Conservation (phyloP, 2,888 invertebrate genomes). For the Tipula unca region DNA sequence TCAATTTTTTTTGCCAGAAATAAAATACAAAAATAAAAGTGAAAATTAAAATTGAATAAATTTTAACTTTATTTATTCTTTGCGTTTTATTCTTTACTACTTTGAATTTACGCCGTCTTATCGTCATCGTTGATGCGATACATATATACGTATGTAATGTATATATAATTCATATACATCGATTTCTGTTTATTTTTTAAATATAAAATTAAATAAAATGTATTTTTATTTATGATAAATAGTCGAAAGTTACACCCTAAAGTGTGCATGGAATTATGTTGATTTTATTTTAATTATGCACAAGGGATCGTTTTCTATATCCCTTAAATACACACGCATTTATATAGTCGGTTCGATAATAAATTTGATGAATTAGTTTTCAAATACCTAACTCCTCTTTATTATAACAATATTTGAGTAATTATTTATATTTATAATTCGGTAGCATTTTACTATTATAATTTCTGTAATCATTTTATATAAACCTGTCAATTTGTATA, state of each 20-base stretch:
- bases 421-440: background rate
- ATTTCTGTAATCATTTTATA: background rate
- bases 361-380: background rate
- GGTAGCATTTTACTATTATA: background rate
- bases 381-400: background rate
- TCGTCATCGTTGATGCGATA: background rate
- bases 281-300: background rate
- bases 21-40: background rate
- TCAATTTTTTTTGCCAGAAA: background rate
- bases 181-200: background rate
- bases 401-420: background rate
- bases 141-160: background rate
- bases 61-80: background rate
- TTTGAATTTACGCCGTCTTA: background rate
- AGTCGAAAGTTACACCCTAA: background rate
- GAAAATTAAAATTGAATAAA: constrained; percentile 8
- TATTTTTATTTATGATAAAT: background rate
- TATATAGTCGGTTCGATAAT: background rate
- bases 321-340: background rate
- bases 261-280: background rate
- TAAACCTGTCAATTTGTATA: background rate
- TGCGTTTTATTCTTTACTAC: background rate
- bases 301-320: background rate
- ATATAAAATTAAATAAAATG: background rate
- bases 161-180: background rate